Percentiles rank a stretch among this genome's conserved stretches.
These are phyloP conservation scores for Bombus soroeensis DNA, from an alignment of 1,140 invertebrate genomes.

Conservation along the genomic window DNA sequence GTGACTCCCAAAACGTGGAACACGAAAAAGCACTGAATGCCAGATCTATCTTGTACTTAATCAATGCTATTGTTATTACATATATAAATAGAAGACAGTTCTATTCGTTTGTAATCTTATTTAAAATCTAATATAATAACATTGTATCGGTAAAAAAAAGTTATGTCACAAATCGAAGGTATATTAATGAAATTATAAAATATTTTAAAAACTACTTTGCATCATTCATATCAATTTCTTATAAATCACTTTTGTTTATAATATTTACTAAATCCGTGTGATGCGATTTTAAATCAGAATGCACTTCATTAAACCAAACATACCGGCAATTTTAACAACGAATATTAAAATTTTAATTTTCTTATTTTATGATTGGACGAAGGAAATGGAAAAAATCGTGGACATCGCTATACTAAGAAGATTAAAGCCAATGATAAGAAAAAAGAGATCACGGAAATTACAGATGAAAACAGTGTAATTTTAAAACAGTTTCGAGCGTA, in stretches of 20 bases:
- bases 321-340: neutral
- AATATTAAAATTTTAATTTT: constrained; percentile 11
- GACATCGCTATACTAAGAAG: constrained; percentile 67
- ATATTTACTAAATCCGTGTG: neutral
- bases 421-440: constrained; percentile 75
- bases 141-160: neutral
- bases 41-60: no score
- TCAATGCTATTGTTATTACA: neutral
- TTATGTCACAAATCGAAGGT: constrained; percentile 64
- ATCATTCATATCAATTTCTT: no score
- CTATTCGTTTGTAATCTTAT: no score
- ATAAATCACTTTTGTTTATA: neutral
- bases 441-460: constrained; percentile 75
- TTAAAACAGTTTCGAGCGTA: constrained; percentile 87
- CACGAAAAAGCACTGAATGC: no score
- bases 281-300: neutral
- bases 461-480: constrained; percentile 85
- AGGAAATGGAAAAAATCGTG: constrained; percentile 54
- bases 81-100: no score
- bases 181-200: constrained; percentile 7
- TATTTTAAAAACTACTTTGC: neutral
- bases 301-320: neutral
- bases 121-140: neutral
- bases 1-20: no score
- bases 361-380: constrained; percentile 10